A percentile compares a stretch with the other conserved stretches of the same genome.
Evolutionary conservation across 2,113 vertebrate species (phyloP).

Genomic region (Vicugna pacos): DNA sequence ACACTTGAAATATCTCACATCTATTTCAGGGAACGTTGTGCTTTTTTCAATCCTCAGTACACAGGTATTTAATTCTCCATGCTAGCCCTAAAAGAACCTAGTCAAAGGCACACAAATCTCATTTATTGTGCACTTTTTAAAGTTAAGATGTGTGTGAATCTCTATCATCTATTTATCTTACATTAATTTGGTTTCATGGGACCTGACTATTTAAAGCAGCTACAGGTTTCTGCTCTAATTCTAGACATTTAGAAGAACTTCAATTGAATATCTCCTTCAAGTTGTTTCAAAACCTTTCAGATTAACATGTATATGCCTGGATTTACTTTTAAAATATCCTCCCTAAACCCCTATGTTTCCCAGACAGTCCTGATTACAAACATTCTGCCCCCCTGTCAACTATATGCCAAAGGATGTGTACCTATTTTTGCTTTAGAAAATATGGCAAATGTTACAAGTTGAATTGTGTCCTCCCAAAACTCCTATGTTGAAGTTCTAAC

Average conservation of each 20-base stretch:
- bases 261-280: neutral
- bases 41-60: neutral
- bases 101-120: neutral
- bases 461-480: neutral
- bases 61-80: slow-evolving; percentile 29
- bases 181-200: slow-evolving; percentile 14
- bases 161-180: neutral
- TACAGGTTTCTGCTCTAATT: neutral
- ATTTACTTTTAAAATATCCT: slow-evolving; percentile 25
- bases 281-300: neutral
- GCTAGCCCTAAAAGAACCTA: neutral
- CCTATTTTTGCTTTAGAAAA: slow-evolving; percentile 51
- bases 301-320: neutral
- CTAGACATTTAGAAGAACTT: neutral
- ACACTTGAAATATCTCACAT: slow-evolving; percentile 13
- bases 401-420: neutral
- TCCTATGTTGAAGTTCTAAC: neutral
- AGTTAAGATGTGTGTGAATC: neutral
- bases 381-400: neutral
- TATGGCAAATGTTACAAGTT: neutral
- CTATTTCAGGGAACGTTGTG: slow-evolving; percentile 19
- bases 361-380: neutral
- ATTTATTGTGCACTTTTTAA: neutral
- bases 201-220: slow-evolving; percentile 10
- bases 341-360: neutral